Percentiles rank a stretch among this genome's conserved stretches.
Conservation (phyloP, 2,797 vertebrate genomes). For the Rhinoraja longicauda region DNA sequence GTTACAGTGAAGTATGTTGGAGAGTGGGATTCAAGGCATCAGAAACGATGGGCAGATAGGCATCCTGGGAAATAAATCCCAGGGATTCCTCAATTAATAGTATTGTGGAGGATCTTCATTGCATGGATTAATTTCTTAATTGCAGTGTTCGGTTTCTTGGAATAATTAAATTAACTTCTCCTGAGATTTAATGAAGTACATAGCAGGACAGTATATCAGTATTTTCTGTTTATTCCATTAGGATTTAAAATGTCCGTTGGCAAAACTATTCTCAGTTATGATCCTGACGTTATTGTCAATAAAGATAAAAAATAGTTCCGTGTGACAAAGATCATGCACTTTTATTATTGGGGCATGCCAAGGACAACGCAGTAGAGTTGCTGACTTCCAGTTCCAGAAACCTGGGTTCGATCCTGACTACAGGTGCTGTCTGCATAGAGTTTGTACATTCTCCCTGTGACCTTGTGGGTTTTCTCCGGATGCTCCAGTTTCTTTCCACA, state of each 20-base stretch:
- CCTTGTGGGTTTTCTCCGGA: no score
- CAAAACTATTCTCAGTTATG: background rate
- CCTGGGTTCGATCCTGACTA: no score
- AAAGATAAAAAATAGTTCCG: background rate
- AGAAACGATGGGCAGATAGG: no score
- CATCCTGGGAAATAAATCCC: no score
- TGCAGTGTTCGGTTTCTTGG: background rate
- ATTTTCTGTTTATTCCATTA: background rate
- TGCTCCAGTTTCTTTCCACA: no score
- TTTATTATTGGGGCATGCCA: background rate
- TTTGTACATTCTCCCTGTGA: no score
- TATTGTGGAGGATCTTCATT: background rate
- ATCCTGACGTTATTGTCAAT: background rate
- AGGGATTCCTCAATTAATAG: background rate
- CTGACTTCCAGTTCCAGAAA: no score
- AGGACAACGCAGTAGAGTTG: no score
- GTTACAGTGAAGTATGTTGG: no score
- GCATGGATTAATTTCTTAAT: background rate
- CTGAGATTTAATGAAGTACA: background rate
- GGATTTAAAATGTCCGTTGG: background rate
- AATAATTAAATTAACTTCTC: background rate
- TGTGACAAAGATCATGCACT: background rate
- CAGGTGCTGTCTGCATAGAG: no score
- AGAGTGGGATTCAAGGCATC: no score
- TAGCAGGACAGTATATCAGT: background rate